Percentiles rank a stretch among this genome's conserved stretches.
phyloP scores from a whole-genome alignment of 2,888 invertebrate genomes.

The Caenorhabditis sp. region DNA sequence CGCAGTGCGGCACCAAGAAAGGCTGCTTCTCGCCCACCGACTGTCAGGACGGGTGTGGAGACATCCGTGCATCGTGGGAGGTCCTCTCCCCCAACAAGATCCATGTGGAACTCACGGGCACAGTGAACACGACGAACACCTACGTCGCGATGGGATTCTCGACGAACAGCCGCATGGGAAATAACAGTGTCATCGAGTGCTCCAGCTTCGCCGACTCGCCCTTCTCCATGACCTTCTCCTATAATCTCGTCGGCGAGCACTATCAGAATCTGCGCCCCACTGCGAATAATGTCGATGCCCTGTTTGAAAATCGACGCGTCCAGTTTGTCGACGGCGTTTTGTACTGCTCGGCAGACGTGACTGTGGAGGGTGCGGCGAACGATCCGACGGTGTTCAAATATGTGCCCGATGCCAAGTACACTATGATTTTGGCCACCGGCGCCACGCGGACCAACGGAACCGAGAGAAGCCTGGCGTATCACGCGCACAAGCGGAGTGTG shows the following conservation, averaged over 20 bases:
- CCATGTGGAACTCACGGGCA: constrained; percentile 55
- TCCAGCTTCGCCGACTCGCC: constrained; percentile 31
- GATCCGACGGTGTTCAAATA: constrained; percentile 60
- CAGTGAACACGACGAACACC: neutral
- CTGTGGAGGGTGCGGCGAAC: constrained; percentile 44
- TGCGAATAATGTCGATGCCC: constrained; percentile 5
- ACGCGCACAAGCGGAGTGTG: constrained; percentile 26
- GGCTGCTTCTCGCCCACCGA: constrained; percentile 52
- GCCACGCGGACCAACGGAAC: constrained; percentile 35
- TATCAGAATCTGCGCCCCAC: constrained; percentile 45
- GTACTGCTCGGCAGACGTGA: constrained; percentile 61
- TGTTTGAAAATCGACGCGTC: constrained; percentile 38
- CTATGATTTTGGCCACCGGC: constrained; percentile 55
- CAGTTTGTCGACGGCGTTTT: constrained; percentile 56
- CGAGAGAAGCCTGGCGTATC: constrained; percentile 12
- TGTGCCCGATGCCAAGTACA: constrained; percentile 32
- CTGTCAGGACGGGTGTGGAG: constrained; percentile 47
- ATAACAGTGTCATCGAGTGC: constrained; percentile 61
- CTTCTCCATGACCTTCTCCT: constrained; percentile 47
- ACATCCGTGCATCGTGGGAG: constrained; percentile 48
- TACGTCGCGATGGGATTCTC: constrained; percentile 67
- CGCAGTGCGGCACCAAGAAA: constrained; percentile 45
- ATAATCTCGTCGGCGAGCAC: constrained; percentile 23
- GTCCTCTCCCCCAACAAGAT: constrained; percentile 17
- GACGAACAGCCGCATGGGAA: constrained; percentile 51